Percentiles rank a stretch among this genome's conserved stretches.
Conservation (phyloP, 1,140 invertebrate genomes). For the Melanaphis sacchari region DNA sequence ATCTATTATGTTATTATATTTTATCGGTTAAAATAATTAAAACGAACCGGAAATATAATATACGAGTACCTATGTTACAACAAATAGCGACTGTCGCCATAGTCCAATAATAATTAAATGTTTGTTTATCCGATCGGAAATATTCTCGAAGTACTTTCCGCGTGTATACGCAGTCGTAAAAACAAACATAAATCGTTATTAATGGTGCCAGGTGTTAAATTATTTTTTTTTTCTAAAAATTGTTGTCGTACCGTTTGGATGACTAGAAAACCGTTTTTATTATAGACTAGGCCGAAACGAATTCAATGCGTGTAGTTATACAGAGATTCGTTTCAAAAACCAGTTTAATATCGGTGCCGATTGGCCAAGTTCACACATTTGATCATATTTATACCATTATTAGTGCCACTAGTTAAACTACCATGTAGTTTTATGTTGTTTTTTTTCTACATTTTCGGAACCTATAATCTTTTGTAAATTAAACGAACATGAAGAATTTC, state of each 20-base stretch:
- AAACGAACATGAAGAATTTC: not conserved
- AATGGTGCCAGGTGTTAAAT: conserved; percentile 18
- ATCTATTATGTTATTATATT: conserved; percentile 12
- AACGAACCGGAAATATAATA: conserved; percentile 6
- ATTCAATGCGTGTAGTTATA: not conserved
- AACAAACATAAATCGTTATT: conserved; percentile 23
- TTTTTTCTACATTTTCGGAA: not conserved
- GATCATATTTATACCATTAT: not conserved
- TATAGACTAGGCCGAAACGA: not conserved
- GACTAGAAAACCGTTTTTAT: not conserved
- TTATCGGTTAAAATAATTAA: not conserved
- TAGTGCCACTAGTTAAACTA: not conserved
- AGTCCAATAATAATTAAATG: conserved; percentile 24
- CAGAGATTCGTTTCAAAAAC: not conserved
- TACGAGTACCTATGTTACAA: not conserved
- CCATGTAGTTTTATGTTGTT: conserved; percentile 20
- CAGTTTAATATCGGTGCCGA: conserved; percentile 1
- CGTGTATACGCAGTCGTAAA: not conserved
- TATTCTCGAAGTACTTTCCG: not conserved
- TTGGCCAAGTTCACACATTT: not conserved
- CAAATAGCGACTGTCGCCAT: not conserved
- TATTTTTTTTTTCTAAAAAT: not conserved
- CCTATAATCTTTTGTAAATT: conserved; percentile 31
- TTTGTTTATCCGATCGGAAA: conserved; percentile 7
- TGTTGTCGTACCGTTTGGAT: not conserved